A percentile compares a stretch with the other conserved stretches of the same genome.
Evolutionary conservation across 1,140 invertebrate genomes (phyloP).

Genomic region (Venturia canescens): DNA sequence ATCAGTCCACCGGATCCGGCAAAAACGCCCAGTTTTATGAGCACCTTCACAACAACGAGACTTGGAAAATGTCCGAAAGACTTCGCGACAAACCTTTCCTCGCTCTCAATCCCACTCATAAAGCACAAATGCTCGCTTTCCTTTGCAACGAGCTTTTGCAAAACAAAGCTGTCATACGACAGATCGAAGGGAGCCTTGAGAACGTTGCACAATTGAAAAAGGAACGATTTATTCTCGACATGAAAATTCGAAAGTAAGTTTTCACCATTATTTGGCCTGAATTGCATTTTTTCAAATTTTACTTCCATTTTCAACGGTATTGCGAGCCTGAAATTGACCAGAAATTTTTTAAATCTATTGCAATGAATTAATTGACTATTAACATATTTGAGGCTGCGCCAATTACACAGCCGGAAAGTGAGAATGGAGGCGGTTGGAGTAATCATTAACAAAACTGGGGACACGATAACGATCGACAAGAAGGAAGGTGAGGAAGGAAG

Average conservation of each 20-base stretch:
- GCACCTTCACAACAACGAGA: conserved; percentile 84
- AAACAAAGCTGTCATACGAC: conserved; percentile 90
- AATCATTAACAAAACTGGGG: conserved; percentile 73
- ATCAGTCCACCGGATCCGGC: conserved; percentile 79
- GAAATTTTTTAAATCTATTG: no score
- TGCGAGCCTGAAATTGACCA: no score
- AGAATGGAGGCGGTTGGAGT: conserved; percentile 83
- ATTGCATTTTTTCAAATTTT: neutral
- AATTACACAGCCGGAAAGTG: conserved; percentile 86
- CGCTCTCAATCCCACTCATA: conserved; percentile 89
- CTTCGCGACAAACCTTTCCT: conserved; percentile 90
- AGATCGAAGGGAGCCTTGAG: conserved; percentile 87
- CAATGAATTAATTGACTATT: neutral
- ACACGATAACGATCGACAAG: conserved; percentile 74
- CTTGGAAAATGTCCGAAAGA: conserved; percentile 86
- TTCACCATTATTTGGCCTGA: neutral
- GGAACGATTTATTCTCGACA: conserved; percentile 90
- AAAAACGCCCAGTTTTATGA: conserved; percentile 89
- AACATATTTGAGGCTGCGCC: conserved; percentile 79
- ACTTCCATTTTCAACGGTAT: no score
- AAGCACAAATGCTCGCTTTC: conserved; percentile 91
- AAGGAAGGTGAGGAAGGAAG: conserved; percentile 72
- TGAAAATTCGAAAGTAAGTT: conserved; percentile 90
- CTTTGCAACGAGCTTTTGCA: conserved; percentile 96
- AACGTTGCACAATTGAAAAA: conserved; percentile 86